Conservation (phyloP, 2,797 vertebrate genomes). For the Gastrophryne carolinensis region DNA sequence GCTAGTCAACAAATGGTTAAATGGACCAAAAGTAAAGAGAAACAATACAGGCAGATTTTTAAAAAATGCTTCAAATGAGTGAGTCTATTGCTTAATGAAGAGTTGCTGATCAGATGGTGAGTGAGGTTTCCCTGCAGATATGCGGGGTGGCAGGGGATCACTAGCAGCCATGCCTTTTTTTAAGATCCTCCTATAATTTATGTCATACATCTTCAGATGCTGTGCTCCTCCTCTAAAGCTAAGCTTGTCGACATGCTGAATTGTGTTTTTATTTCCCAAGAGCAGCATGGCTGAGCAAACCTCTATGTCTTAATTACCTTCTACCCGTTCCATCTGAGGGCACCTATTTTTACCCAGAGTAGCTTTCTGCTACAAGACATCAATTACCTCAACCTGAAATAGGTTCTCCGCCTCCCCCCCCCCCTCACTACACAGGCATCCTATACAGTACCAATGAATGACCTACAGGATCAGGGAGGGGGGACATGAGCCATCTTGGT, state of each 20-base stretch:
- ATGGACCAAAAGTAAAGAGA: neutral
- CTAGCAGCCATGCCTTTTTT: neutral
- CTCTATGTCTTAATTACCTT: conserved; percentile 68
- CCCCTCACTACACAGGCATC: conserved; percentile 53
- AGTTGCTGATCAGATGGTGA: neutral
- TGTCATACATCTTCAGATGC: neutral
- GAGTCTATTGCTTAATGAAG: neutral
- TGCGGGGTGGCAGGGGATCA: neutral
- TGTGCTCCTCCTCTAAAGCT: neutral
- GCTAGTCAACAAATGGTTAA: neutral
- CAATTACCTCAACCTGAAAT: conserved; percentile 66
- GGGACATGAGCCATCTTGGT: too few relatives aligned
- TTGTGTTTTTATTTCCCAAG: conserved; percentile 17
- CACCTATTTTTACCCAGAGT: conserved; percentile 68
- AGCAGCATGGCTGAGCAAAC: conserved; percentile 54
- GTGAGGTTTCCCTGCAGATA: conserved; percentile 3
- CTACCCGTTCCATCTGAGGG: conserved; percentile 63
- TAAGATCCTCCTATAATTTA: neutral
- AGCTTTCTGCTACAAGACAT: conserved; percentile 53
- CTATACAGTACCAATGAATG: conserved; percentile 27
- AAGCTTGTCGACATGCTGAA: neutral
- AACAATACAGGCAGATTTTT: neutral
- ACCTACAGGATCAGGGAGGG: neutral
- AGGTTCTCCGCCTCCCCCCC: conserved; percentile 57
- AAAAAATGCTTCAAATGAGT: conserved; percentile 21